Percentiles rank a stretch among this genome's conserved stretches.
phyloP scores from a whole-genome alignment of 2,797 vertebrate genomes.

The Ctenochaetus hawaiiensis region DNA sequence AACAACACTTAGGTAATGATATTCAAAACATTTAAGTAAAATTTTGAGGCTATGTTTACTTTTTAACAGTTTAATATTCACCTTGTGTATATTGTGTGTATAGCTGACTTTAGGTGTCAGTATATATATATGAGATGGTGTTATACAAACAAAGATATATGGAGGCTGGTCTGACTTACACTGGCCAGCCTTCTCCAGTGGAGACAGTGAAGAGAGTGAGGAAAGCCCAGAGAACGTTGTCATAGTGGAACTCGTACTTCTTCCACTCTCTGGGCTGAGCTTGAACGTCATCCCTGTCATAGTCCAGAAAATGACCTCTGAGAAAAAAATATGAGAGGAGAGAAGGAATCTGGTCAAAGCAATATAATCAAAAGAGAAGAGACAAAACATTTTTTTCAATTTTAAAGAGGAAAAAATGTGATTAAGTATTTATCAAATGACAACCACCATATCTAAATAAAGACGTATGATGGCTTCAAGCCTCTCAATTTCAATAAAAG shows the following conservation, averaged over 20 bases:
- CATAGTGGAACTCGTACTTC: slow-evolving; percentile 97
- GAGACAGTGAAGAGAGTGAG: slow-evolving; percentile 98
- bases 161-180: slow-evolving; percentile 87
- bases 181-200: slow-evolving; percentile 98
- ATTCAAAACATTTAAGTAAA: background rate
- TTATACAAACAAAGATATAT: background rate
- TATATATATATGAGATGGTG: background rate
- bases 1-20: background rate
- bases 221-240: slow-evolving; percentile 98
- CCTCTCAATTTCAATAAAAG: too few relatives aligned
- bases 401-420: too few relatives aligned
- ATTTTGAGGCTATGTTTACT: background rate
- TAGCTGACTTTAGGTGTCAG: background rate
- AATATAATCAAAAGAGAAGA: too few relatives aligned
- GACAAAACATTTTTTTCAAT: too few relatives aligned
- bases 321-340: background rate
- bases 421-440: too few relatives aligned
- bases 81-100: background rate
- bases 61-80: background rate
- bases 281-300: slow-evolving; percentile 90
- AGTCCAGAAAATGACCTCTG: slow-evolving; percentile 96
- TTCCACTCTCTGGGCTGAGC: slow-evolving; percentile 94
- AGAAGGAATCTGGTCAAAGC: too few relatives aligned
- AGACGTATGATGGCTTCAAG: too few relatives aligned
- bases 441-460: too few relatives aligned